phyloP scores from a whole-genome alignment of 2,113 vertebrate genomes.

The Neolamprologus toae region DNA sequence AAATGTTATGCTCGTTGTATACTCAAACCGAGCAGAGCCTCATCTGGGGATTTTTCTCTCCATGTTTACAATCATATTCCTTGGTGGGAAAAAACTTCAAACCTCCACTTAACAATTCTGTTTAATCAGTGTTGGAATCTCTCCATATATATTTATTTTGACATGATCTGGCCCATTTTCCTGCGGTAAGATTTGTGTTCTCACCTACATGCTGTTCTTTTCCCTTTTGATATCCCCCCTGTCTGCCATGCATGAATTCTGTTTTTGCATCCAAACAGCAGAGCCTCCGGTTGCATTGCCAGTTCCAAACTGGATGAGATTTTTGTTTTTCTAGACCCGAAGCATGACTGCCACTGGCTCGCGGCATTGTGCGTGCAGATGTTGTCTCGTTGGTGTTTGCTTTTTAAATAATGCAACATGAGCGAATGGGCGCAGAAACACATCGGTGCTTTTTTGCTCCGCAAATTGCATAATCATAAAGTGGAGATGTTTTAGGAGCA shows the following conservation, averaged over 20 bases:
- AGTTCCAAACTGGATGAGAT: constrained; percentile 30
- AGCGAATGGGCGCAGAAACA: not conserved
- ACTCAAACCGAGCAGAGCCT: constrained; percentile 42
- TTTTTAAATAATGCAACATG: constrained; percentile 21
- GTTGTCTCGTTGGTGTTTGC: constrained; percentile 9
- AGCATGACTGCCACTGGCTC: constrained; percentile 10
- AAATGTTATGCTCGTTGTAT: constrained; percentile 62
- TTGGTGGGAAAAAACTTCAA: constrained; percentile 72
- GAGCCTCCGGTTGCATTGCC: constrained; percentile 40
- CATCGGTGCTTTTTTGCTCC: not conserved
- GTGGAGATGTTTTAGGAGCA: not conserved
- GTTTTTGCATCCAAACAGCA: constrained; percentile 36
- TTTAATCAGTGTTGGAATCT: constrained; percentile 76
- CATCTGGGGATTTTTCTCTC: constrained; percentile 66
- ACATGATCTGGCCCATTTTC: constrained; percentile 71
- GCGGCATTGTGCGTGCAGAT: constrained; percentile 12
- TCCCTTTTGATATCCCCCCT: constrained; percentile 40
- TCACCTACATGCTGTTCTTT: constrained; percentile 66
- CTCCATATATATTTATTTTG: constrained; percentile 75
- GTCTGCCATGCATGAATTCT: constrained; percentile 17
- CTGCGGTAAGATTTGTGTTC: constrained; percentile 58
- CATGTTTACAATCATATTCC: constrained; percentile 78
- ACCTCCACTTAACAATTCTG: constrained; percentile 76
- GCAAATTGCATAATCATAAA: constrained; percentile 32
- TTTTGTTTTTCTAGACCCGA: constrained; percentile 24